These are phyloP conservation scores for Arnoldichthys spilopterus DNA, from an alignment of 2,797 vertebrate species.

Conservation along the genomic window DNA sequence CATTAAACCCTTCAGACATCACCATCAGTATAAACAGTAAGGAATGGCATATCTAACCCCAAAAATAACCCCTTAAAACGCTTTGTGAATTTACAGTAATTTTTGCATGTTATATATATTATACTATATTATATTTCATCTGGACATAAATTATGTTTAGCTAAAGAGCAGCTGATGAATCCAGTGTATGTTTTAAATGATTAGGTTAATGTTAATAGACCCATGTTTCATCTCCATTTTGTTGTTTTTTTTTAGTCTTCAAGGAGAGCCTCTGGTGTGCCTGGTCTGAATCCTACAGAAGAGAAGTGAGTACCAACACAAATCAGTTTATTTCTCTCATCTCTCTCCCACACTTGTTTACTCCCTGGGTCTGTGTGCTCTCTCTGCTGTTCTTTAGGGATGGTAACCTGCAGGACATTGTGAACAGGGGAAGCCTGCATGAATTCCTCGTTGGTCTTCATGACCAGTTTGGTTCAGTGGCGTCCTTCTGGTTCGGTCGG, in stretches of 20 bases:
- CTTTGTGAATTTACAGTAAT: no score
- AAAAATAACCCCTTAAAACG: no score
- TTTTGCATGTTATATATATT: no score
- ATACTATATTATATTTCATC: no score
- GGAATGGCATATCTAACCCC: no score
- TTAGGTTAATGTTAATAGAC: background rate
- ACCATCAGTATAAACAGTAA: no score
- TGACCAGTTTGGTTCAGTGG: slow-evolving; percentile 87
- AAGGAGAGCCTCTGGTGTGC: slow-evolving; percentile 90
- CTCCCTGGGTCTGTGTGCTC: background rate
- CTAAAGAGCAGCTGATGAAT: background rate
- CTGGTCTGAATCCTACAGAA: slow-evolving; percentile 92
- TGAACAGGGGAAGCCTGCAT: slow-evolving; percentile 88
- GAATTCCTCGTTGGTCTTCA: slow-evolving; percentile 93
- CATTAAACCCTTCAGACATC: background rate
- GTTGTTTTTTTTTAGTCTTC: slow-evolving; percentile 81
- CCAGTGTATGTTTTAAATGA: background rate
- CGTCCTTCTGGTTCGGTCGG: slow-evolving; percentile 95
- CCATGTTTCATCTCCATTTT: background rate
- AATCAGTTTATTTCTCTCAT: background rate
- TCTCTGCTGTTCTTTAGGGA: slow-evolving; percentile 76
- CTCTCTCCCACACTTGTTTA: background rate
- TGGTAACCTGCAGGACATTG: slow-evolving; percentile 94
- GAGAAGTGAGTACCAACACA: slow-evolving; percentile 85
- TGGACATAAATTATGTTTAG: no score